These are phyloP conservation scores for Drosophila truncata DNA, from an alignment of 1,140 invertebrate genomes.

Conservation along the genomic window DNA sequence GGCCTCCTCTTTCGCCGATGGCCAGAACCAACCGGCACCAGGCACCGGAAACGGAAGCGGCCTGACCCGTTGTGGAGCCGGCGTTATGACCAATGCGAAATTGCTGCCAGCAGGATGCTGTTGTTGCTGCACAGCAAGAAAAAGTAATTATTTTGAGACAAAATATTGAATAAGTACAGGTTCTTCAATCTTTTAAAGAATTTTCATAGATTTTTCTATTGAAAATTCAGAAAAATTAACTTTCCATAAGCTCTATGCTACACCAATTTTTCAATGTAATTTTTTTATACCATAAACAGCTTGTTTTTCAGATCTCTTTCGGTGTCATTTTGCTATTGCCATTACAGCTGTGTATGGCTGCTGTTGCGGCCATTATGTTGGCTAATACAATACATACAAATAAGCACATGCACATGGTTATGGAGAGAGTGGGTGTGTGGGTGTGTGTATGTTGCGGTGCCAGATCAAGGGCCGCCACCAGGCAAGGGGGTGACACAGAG, in stretches of 20 bases:
- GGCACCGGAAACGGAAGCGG: constrained; percentile 62
- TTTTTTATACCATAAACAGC: background rate
- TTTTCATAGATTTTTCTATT: background rate
- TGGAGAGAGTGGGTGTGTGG: constrained; percentile 14
- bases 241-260: background rate
- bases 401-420: constrained; percentile 67
- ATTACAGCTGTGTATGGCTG: constrained; percentile 49
- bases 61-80: constrained; percentile 57
- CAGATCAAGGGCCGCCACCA: constrained; percentile 1
- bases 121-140: constrained; percentile 24
- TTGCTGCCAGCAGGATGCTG: constrained; percentile 47
- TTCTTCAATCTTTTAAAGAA: background rate
- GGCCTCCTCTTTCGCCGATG: background rate
- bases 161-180: background rate
- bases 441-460: constrained; percentile 13
- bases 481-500: constrained; percentile 9
- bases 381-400: constrained; percentile 84
- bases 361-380: constrained; percentile 75
- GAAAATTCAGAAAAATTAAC: background rate
- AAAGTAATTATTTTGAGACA: background rate
- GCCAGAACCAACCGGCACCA: constrained; percentile 24
- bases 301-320: background rate
- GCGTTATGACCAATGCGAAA: constrained; percentile 76
- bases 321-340: constrained; percentile 29
- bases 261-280: background rate